phyloP scores from a whole-genome alignment of 2,888 invertebrate genomes.

The Drosophila percnosoma region DNA sequence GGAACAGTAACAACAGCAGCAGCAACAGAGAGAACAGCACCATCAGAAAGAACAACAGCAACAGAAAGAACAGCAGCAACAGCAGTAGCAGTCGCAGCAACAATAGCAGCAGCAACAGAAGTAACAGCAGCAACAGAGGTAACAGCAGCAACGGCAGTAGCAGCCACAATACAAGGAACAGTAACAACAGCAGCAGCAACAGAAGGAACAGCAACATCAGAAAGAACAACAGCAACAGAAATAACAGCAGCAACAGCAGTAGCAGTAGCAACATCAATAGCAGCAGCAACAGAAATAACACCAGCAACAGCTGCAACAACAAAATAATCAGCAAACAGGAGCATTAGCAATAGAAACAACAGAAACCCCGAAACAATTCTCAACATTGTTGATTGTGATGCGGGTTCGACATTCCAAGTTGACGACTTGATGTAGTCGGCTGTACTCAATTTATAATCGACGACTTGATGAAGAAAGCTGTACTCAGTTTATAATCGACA shows the following conservation, averaged over 20 bases:
- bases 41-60: too few relatives aligned
- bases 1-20: neutral
- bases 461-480: neutral
- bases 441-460: slow-evolving; percentile 24
- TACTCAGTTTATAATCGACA: neutral
- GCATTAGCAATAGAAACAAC: neutral
- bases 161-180: too few relatives aligned
- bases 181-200: neutral
- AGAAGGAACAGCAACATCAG: neutral
- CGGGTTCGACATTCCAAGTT: slow-evolving; percentile 60
- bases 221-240: neutral
- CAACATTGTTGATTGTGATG: slow-evolving; percentile 17
- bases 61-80: neutral
- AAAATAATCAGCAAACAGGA: too few relatives aligned
- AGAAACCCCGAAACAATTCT: slow-evolving; percentile 1
- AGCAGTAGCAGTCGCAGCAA: too few relatives aligned
- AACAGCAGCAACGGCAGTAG: neutral
- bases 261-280: neutral
- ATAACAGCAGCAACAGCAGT: neutral
- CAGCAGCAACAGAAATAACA: neutral
- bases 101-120: too few relatives aligned
- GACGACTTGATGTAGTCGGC: slow-evolving; percentile 65
- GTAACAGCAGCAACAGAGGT: neutral
- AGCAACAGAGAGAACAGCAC: too few relatives aligned
- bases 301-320: too few relatives aligned